Base-by-base conservation (phyloP, 2,113 vertebrate species). In the Podarcis muralis region DNA sequence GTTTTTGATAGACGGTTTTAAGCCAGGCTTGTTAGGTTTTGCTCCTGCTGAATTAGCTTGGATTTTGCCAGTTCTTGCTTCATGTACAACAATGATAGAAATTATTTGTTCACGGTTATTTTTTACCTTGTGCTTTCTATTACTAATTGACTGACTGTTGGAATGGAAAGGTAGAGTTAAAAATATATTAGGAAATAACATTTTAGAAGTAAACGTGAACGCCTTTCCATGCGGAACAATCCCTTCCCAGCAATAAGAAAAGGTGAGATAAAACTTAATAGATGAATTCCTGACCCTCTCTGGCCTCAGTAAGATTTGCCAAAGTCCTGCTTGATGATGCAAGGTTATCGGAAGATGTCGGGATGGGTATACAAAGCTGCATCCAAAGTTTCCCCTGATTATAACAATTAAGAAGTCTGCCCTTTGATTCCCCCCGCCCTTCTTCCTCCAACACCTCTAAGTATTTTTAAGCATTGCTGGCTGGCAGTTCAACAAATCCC, bases 371-470 rank as follows among this genome's bases (percentile, higher is more conserved):
- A 53, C 18, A 79, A 86, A 66, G n/a, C 40, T 68, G n/a, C 12
- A 13, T 68, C 22, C 81, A 88, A 7, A 66, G 48, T 62, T 32
- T 32, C 20, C 16, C 23, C 71, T 37, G 66, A 27, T 76, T 76
- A 76, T 66, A 83, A 74, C 57, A 87, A 74, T 88, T 75, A 32
- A 82, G 74, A 88, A 32, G 48, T 32, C 72, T 65, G 57, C 43
- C 79, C 27, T 75, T 75, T 43, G 23, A 82, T 87, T 22, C 59
- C 59, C 59, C 59, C 18, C 5, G 43, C 59, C 59, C 48, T 53
- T 53, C 48, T 53, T 78, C 18, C 75, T 30, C 53, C 35, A 81
- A 62, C 5, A 32, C 32, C 80, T 81, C 80, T 65, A 81, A 81
- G 32, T 53, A 79, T 48, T 77, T 82, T 71, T 15, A 84, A 30